Evolutionary conservation across 2,797 vertebrate genomes (phyloP), one percentile per base, ranked within the genome.

Genomic region (Lagodon rhomboides): DNA sequence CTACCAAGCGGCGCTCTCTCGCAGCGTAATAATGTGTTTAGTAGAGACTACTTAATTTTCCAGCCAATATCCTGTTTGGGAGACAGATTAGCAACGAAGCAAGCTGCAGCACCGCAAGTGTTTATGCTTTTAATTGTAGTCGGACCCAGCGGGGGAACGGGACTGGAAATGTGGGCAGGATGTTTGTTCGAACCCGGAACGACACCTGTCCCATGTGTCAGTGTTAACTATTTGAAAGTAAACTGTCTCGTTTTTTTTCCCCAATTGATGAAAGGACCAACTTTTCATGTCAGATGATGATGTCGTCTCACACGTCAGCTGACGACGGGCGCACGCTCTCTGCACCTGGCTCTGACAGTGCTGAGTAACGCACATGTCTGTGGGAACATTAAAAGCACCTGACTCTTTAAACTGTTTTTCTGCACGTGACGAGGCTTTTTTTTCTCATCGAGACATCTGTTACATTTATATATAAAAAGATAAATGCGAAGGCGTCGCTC

Each of bases 51-150:
- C 49, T 54, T 75, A 23, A 76, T 81, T 83, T 87, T 58, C 59
- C 25, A 61, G 63, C 71, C 68, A 84, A 67, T 71, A 75, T 84
- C 60, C 68, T 43, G 71, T 78, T 82, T 69, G 38, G 34, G 68
- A 43, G 68, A 70, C 41, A 49, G 55, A 82, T 68, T 50, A 82
- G 11, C 5, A 34, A 47, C 55, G 61, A 73, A 75, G 66, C 55
- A 66, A 2, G 44, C 56, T 59, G 59, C 41, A 30, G 3, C 60
- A 51, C 43, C 69, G 53, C 22, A 68, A 84, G 41, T 61, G 43
- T 53, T 13, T 67, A 15, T 75, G 70, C 54, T 82, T 84, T 81
- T 83, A 85, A 82, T 67, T 80, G 73, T 73, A 68, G 54, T 56
- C 30, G 47, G 46, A 76, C 51, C 73, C 50, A 44, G 60, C 61